A percentile compares a stretch with the other conserved stretches of the same genome.
These are phyloP conservation scores for Ectropis crepuscularia DNA, from an alignment of 2,888 invertebrate genomes.

Conservation along the genomic window DNA sequence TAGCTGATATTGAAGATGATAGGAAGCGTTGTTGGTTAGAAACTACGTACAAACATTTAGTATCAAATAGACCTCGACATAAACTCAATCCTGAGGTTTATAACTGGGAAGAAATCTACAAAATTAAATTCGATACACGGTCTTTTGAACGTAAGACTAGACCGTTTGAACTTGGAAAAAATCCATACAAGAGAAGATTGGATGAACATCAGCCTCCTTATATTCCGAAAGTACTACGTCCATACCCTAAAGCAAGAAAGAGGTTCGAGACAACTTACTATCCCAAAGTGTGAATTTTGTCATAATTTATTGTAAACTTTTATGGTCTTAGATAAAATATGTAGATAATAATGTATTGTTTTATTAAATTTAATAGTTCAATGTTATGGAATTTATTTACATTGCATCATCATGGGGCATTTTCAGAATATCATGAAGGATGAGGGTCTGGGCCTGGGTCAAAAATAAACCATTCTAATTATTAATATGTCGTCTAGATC, in stretches of 20 bases:
- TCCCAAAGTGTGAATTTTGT: conserved; percentile 76
- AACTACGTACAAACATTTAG: conserved; percentile 87
- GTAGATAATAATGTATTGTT: conserved; percentile 15
- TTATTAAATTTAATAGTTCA: neutral
- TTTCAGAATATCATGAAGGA: too few species aligned
- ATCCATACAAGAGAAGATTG: conserved; percentile 86
- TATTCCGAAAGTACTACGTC: conserved; percentile 88
- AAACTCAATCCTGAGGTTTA: conserved; percentile 88
- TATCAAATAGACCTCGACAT: conserved; percentile 87
- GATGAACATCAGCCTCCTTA: conserved; percentile 88
- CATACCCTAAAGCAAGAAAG: conserved; percentile 85
- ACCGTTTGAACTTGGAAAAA: conserved; percentile 87
- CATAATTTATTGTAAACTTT: conserved; percentile 23
- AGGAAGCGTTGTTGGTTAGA: conserved; percentile 90
- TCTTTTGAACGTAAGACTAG: conserved; percentile 88
- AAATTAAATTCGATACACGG: conserved; percentile 88
- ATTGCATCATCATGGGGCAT: too few species aligned
- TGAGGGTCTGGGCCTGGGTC: too few species aligned
- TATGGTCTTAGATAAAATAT: conserved; percentile 13
- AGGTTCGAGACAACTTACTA: conserved; percentile 89
- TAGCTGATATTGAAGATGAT: conserved; percentile 88
- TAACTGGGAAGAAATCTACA: conserved; percentile 93
- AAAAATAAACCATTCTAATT: too few species aligned
- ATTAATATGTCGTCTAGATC: too few species aligned
- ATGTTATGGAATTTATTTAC: too few species aligned